A percentile compares a stretch with the other conserved stretches of the same genome.
Evolutionary conservation across 1,140 invertebrate species (phyloP).

Genomic region (Rhizoglyphus robini): DNA sequence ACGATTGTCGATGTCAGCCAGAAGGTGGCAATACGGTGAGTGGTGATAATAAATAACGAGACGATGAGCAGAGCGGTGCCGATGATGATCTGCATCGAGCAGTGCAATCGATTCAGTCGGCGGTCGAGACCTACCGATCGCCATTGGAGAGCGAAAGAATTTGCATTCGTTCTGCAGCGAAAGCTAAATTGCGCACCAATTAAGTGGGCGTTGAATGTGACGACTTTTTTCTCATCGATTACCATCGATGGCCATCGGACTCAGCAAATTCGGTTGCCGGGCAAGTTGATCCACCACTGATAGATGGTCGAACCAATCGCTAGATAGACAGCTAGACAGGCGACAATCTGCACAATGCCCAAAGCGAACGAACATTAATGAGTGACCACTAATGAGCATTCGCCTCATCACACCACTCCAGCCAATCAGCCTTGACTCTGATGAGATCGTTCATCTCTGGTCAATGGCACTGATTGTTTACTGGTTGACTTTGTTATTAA

Average conservation of each 20-base stretch:
- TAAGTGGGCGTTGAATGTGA: constrained; percentile 15
- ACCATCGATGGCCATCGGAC: not conserved
- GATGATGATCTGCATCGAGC: not conserved
- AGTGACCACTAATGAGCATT: no score
- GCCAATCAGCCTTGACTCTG: no score
- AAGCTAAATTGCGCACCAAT: not conserved
- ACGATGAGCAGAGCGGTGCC: not conserved
- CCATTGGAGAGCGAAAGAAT: not conserved
- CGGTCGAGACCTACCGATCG: not conserved
- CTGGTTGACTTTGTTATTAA: no score
- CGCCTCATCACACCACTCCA: no score
- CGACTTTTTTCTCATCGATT: constrained; percentile 2
- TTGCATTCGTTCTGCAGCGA: not conserved
- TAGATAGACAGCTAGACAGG: not conserved
- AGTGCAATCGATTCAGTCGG: constrained; percentile 4
- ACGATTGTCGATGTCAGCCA: not conserved
- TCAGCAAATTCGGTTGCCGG: no score
- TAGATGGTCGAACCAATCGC: not conserved
- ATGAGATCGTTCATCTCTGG: no score
- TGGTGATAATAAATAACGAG: not conserved
- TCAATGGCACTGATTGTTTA: no score
- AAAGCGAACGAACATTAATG: no score
- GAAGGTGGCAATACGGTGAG: not conserved
- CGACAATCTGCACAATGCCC: not conserved
- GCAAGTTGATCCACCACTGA: not conserved